Conservation (phyloP, 2,888 invertebrate genomes). For the Leucophenga maculata region DNA sequence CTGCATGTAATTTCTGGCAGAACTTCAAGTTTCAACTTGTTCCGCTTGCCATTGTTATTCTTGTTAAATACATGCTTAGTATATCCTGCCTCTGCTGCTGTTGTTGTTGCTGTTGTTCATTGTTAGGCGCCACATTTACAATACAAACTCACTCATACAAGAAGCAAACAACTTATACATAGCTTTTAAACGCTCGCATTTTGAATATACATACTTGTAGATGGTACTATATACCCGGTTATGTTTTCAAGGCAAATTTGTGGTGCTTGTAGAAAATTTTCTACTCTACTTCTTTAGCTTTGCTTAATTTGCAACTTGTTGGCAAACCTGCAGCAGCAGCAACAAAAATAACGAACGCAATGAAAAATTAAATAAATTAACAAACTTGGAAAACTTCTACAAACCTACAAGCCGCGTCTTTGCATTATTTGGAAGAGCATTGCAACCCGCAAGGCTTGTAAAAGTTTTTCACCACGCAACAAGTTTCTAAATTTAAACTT, state of each 20-base stretch:
- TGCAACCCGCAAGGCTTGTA: not conserved
- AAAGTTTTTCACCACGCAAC: conserved; percentile 7
- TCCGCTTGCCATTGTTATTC: not conserved
- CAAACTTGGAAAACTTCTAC: not conserved
- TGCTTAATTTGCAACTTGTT: conserved; percentile 63
- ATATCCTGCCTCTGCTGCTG: conserved; percentile 27
- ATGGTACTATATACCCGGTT: not conserved
- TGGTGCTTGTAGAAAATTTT: not conserved
- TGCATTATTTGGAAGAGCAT: conserved; percentile 15
- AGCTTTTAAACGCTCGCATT: not conserved
- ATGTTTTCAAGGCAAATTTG: conserved; percentile 15
- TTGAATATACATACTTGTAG: too few relatives aligned
- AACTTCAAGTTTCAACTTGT: conserved; percentile 2
- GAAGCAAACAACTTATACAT: not conserved
- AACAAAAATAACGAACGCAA: conserved; percentile 10
- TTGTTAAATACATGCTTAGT: conserved; percentile 25
- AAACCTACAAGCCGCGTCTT: not conserved
- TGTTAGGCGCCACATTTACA: conserved; percentile 44
- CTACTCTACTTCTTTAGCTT: too few relatives aligned
- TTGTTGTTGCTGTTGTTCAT: conserved; percentile 43
- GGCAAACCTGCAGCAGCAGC: conserved; percentile 43
- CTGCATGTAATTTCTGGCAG: conserved; percentile 31
- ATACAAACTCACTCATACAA: too few relatives aligned
- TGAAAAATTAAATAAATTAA: conserved; percentile 14
- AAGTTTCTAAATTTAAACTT: not conserved